A percentile compares a stretch with the other conserved stretches of the same genome.
phyloP scores from a whole-genome alignment of 2,113 vertebrate species.

The Paramisgurnus dabryanus region DNA sequence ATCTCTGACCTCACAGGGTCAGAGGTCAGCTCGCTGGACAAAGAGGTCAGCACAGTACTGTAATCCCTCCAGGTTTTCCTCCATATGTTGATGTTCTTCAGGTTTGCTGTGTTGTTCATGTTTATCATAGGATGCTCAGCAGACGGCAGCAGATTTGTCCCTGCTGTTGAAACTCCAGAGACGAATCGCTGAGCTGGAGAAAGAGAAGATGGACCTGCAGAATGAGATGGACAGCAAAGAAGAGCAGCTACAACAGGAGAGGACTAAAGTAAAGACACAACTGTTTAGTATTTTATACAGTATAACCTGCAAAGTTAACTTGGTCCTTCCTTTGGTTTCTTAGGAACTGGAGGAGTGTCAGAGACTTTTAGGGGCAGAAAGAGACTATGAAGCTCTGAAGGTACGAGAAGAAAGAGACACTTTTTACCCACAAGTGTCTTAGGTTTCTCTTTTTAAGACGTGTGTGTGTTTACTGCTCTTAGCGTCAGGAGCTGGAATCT shows the following conservation, averaged over 20 bases:
- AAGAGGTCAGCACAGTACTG: conserved; percentile 19
- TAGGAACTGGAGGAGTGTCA: conserved; percentile 83
- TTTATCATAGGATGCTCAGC: conserved; percentile 78
- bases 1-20: conserved; percentile 82
- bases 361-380: conserved; percentile 83
- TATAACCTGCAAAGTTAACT: neutral
- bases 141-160: conserved; percentile 83
- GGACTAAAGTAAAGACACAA: conserved; percentile 15
- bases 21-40: conserved; percentile 62
- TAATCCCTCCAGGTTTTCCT: neutral
- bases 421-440: neutral
- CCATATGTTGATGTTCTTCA: neutral
- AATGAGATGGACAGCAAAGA: conserved; percentile 86
- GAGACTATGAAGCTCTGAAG: conserved; percentile 95
- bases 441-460: neutral
- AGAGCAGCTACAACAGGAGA: conserved; percentile 76
- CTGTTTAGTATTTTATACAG: too few relatives aligned
- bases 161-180: conserved; percentile 94
- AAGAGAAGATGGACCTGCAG: conserved; percentile 86
- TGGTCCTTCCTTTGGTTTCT: conserved; percentile 15
- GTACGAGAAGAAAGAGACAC: conserved; percentile 65
- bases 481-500: conserved; percentile 94
- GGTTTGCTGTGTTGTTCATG: conserved; percentile 16
- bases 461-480: conserved; percentile 15
- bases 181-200: conserved; percentile 88